These are phyloP conservation scores for Zaprionus gabonicus DNA, from an alignment of 1,140 invertebrate genomes.

Conservation along the genomic window DNA sequence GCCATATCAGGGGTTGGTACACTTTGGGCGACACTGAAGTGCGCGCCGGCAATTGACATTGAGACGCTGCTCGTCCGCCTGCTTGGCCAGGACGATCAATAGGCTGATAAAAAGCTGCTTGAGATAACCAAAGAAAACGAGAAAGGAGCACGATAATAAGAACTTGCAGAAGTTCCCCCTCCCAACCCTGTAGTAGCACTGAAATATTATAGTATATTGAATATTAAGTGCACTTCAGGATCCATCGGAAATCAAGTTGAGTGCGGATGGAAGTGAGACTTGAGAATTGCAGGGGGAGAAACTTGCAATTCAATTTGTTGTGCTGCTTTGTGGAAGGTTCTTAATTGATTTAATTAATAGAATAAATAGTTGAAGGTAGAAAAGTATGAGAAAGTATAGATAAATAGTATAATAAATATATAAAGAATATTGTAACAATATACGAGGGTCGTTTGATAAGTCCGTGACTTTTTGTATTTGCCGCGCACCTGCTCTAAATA, in stretches of 20 bases:
- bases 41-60: background rate
- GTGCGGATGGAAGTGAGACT: background rate
- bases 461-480: no score
- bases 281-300: background rate
- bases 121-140: background rate
- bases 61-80: background rate
- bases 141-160: background rate
- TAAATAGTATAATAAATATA: no score
- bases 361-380: no score
- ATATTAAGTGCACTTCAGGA: conserved; percentile 8
- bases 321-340: background rate
- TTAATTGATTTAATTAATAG: background rate
- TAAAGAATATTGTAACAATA: no score
- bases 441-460: no score
- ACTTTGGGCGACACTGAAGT: background rate
- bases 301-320: background rate
- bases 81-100: conserved; percentile 2
- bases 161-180: background rate
- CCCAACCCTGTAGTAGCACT: background rate
- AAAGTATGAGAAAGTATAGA: no score
- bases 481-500: no score
- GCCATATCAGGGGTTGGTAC: background rate
- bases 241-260: conserved; percentile 5
- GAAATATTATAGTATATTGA: conserved; percentile 5
- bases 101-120: conserved; percentile 8